A percentile compares a stretch with the other conserved stretches of the same genome.
Evolutionary conservation across 92 coral and sea anemone species (phyloP).

Genomic region (Epizoanthus stellaris): DNA sequence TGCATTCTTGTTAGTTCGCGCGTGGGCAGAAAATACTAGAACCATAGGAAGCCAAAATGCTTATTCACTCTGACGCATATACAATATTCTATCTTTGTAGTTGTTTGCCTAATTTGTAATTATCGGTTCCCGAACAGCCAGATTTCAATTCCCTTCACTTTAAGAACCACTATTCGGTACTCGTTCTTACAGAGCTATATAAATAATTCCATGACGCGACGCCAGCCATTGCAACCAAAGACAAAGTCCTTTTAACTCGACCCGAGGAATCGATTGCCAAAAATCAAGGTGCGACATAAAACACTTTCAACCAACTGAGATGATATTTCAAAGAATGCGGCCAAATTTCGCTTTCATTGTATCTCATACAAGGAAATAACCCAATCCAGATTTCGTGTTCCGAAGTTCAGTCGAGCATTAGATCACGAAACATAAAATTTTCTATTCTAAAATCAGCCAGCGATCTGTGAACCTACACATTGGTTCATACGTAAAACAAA

Average conservation of each 20-base stretch:
- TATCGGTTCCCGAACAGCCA: background rate
- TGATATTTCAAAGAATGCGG: background rate
- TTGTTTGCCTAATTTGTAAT: background rate
- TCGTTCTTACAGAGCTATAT: background rate
- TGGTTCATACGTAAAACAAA: no score
- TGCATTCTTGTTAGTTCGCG: background rate
- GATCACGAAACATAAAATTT: slow-evolving; percentile 15
- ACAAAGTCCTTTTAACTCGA: background rate
- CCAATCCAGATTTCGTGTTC: background rate
- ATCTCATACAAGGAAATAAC: background rate
- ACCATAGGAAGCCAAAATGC: background rate
- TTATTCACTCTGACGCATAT: slow-evolving; percentile 9
- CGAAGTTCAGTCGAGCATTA: slow-evolving; percentile 31
- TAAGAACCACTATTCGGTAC: background rate
- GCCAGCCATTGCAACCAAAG: slow-evolving; percentile 5
- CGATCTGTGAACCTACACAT: no score
- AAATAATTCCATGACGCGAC: slow-evolving; percentile 38
- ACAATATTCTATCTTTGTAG: background rate
- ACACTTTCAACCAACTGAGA: background rate
- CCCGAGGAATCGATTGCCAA: background rate
- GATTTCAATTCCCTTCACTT: background rate
- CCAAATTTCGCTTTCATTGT: background rate
- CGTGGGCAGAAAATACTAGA: background rate
- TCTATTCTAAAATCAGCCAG: background rate
- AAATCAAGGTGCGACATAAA: background rate